Conservation (phyloP, 2,888 invertebrate species). For the Phrixothrix hirtus region DNA sequence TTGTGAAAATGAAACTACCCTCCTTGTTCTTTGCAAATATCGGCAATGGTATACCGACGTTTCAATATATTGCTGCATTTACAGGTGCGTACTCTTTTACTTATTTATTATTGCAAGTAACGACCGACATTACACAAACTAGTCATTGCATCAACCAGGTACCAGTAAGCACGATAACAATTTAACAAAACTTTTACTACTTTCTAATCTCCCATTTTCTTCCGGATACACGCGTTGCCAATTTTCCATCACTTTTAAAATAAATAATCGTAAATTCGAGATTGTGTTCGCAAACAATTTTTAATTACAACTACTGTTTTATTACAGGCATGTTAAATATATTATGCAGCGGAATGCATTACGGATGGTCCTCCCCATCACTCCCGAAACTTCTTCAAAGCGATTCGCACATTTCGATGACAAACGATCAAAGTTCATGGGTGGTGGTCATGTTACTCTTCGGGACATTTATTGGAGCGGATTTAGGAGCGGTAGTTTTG, state of each 20-base stretch:
- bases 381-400: constrained; percentile 58
- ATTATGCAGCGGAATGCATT: constrained; percentile 51
- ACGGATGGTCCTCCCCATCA: constrained; percentile 66
- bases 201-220: neutral
- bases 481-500: constrained; percentile 65
- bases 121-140: neutral
- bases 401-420: constrained; percentile 57
- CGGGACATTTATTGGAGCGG: constrained; percentile 66
- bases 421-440: constrained; percentile 62
- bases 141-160: neutral
- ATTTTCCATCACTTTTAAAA: no score
- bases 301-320: no score
- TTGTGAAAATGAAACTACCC: constrained; percentile 5
- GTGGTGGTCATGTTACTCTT: constrained; percentile 68
- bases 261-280: no score
- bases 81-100: neutral
- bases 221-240: no score
- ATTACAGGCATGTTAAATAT: constrained; percentile 47
- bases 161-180: neutral
- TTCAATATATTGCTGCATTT: constrained; percentile 7
- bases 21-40: neutral
- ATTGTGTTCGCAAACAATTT: no score
- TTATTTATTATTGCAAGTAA: neutral
- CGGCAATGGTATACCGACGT: constrained; percentile 4
- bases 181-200: neutral